Percentiles rank a stretch among this genome's conserved stretches.
Evolutionary conservation across 23 tunicate species (phyloP).

Genomic region (Styela clava): DNA sequence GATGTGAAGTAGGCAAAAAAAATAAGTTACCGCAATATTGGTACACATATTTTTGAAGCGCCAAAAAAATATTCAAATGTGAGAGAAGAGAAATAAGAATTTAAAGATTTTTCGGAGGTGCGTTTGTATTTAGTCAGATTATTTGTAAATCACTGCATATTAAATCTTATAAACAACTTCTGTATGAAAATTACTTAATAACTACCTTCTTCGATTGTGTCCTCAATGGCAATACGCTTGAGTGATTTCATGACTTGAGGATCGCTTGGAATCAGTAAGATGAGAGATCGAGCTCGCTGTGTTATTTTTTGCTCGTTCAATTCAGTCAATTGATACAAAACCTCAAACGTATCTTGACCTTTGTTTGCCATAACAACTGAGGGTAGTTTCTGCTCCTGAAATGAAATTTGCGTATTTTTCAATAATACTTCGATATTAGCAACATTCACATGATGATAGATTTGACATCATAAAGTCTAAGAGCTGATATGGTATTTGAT

Average conservation of each 20-base stretch:
- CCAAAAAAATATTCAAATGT: no score
- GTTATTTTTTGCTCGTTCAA: conserved; percentile 61
- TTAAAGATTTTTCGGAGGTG: no score
- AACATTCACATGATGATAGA: not conserved
- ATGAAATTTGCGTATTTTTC: not conserved
- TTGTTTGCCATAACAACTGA: conserved; percentile 62
- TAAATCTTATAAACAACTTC: no score
- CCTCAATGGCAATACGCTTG: conserved; percentile 8
- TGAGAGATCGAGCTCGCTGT: conserved; percentile 42
- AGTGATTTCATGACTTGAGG: conserved; percentile 28
- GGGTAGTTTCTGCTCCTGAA: conserved; percentile 68
- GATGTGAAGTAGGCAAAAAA: no score
- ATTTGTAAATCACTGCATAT: no score
- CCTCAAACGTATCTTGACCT: conserved; percentile 56
- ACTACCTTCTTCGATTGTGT: not conserved
- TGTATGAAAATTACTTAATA: no score
- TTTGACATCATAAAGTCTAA: not conserved
- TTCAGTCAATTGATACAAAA: conserved; percentile 73
- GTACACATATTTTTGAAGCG: no score
- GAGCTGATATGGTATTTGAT: not conserved
- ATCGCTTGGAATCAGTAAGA: conserved; percentile 72
- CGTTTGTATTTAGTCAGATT: no score
- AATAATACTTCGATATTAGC: not conserved
- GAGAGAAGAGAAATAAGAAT: no score
- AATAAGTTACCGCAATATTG: no score